A percentile compares a stretch with the other conserved stretches of the same genome.
phyloP scores from a whole-genome alignment of 1,140 invertebrate species.

The Ladona fulva region DNA sequence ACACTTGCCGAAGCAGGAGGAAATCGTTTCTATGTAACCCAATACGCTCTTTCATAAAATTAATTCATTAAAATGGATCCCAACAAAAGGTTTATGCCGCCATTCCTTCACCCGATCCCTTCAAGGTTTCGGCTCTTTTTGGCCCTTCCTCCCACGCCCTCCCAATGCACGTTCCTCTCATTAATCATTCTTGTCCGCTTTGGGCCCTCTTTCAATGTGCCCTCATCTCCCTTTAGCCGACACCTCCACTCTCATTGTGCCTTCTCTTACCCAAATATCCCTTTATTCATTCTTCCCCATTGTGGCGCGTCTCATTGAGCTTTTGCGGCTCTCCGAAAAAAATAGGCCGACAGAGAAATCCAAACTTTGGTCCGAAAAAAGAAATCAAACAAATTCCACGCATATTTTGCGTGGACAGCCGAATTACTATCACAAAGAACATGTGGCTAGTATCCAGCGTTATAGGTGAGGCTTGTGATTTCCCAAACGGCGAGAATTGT shows the following conservation, averaged over 20 bases:
- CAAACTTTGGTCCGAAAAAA: too few species aligned
- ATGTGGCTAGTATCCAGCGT: too few species aligned
- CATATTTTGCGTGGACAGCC: too few species aligned
- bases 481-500: too few species aligned
- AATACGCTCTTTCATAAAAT: not conserved
- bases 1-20: not conserved
- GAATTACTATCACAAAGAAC: too few species aligned
- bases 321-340: not conserved
- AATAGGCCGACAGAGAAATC: too few species aligned
- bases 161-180: not conserved
- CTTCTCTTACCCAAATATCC: not conserved
- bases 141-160: not conserved
- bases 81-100: not conserved
- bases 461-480: too few species aligned
- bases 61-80: slow-evolving; percentile 3
- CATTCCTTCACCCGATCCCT: not conserved
- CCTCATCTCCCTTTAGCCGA: not conserved
- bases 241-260: not conserved
- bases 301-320: not conserved
- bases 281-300: not conserved
- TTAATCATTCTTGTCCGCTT: not conserved
- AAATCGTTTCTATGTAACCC: slow-evolving; percentile 9
- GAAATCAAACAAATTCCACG: too few species aligned
- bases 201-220: not conserved
- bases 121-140: not conserved